Evolutionary conservation across 2,888 invertebrate species (phyloP), one percentile per base, ranked within the genome.

Genomic region (Pteria penguin): DNA sequence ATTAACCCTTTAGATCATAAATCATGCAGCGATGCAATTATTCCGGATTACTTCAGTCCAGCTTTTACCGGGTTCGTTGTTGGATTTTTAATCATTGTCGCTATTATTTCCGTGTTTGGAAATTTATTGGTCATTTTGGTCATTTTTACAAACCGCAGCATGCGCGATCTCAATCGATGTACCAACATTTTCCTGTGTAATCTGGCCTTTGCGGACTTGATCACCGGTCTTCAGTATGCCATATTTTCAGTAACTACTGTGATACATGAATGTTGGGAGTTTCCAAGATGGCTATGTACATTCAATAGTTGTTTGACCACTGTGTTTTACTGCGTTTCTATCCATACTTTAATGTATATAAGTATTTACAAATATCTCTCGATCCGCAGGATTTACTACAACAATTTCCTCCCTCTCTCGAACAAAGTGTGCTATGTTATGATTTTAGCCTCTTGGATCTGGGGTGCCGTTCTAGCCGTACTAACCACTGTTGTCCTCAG

Each of bases 321-420:
- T 5, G 79, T 92, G 33, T 91, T 91, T 58, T 85, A 92, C 52
- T 86, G 91, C 26, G 84, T 91, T 11, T 92, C 92, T 33, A 90
- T 92, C 57, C 93, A 93, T 76, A 92, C 92, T 1, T 86, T 93
- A 18, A 93, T 93, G 92, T 92, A 91, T 78, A 93, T 93, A 32
- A 84, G 86, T 55, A 67, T 90, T 11, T 92, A 92, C 81, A 93
- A 92, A 84, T 92, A 87, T 80, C 85, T 90, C 70, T 90, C 91
- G 60, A 91, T 93, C 71, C 90, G 89, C 0, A 78, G 89, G 3
- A 91, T 92, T 0, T 90, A 92, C 77, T 87, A 86, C 31, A 86
- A 88, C 14, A 84, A 86, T 57, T 87, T 92, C 80, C 18, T 62
- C 24, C 14, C 29, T n/a, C 18, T n/a, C 14, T 66, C 70, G 14